Evolutionary conservation across 2,888 invertebrate genomes (phyloP).

Genomic region (Pammene fasciana): DNA sequence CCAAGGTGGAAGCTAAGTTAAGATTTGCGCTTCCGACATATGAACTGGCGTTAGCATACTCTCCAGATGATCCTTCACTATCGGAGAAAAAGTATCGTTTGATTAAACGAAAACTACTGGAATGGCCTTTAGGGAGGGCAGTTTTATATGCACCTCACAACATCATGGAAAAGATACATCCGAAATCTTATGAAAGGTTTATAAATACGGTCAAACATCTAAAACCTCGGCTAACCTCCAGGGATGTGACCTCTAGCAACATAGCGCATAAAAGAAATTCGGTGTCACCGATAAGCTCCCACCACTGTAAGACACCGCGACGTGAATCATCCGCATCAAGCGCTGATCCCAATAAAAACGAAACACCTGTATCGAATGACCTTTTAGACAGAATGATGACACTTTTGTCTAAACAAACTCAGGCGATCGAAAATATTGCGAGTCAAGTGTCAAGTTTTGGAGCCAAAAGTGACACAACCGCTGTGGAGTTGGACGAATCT

Average conservation of each 20-base stretch:
- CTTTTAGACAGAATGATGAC: conserved; percentile 6
- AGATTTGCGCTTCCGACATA: conserved; percentile 10
- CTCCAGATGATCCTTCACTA: not conserved
- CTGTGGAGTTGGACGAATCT: no score
- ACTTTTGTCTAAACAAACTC: no score
- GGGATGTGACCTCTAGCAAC: not conserved
- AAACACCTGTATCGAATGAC: conserved; percentile 1
- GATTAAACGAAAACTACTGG: not conserved
- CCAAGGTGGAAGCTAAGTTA: conserved; percentile 5
- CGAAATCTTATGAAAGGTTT: not conserved
- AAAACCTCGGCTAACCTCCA: not conserved
- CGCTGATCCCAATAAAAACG: not conserved
- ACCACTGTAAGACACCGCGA: no score
- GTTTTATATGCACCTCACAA: no score
- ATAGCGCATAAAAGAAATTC: no score
- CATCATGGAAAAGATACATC: no score
- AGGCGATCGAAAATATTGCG: no score
- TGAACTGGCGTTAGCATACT: no score
- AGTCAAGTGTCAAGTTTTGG: no score
- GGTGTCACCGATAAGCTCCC: no score
- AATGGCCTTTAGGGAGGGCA: no score
- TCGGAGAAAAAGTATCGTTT: conserved; percentile 4
- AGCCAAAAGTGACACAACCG: no score
- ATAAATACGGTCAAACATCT: not conserved
- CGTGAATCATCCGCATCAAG: not conserved